These are phyloP conservation scores for Dynastes tityus DNA, from an alignment of 2,888 invertebrate species.

Conservation along the genomic window DNA sequence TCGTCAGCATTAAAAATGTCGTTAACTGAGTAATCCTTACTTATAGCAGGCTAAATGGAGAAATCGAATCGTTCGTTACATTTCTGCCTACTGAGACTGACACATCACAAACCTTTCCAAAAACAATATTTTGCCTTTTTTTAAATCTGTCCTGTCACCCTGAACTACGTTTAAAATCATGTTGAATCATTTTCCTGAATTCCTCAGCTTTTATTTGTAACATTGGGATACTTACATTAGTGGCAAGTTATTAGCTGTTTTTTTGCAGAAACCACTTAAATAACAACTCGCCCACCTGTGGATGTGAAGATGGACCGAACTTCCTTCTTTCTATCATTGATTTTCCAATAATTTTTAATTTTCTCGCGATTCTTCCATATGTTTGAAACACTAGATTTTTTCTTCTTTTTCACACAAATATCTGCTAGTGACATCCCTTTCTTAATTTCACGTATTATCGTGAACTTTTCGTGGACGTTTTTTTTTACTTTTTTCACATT, in stretches of 20 bases:
- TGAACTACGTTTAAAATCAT: slow-evolving; percentile 41
- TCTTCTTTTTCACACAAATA: no score
- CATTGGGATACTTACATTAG: slow-evolving; percentile 14
- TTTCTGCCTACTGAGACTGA: slow-evolving; percentile 18
- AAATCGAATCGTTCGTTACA: slow-evolving; percentile 28
- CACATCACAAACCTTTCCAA: slow-evolving; percentile 42
- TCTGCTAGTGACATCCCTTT: no score
- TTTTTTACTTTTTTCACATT: no score
- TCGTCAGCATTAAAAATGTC: no score
- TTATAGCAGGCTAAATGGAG: slow-evolving; percentile 3
- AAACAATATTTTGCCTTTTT: slow-evolving; percentile 37
- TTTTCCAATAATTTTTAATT: no score
- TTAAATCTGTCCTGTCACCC: slow-evolving; percentile 12
- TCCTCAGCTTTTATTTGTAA: slow-evolving; percentile 45
- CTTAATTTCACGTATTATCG: no score
- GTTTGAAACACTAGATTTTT: no score
- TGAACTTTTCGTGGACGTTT: no score
- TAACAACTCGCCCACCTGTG: no score
- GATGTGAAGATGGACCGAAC: no score
- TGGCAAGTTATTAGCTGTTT: slow-evolving; percentile 10
- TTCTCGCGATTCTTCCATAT: no score
- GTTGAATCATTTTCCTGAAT: slow-evolving; percentile 36
- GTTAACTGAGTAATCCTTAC: slow-evolving; percentile 12
- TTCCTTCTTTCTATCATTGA: no score
- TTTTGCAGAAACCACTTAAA: not conserved